Percentiles rank a stretch among this genome's conserved stretches.
Conservation (phyloP, 2,113 vertebrate species). For the Cervus canadensis region DNA sequence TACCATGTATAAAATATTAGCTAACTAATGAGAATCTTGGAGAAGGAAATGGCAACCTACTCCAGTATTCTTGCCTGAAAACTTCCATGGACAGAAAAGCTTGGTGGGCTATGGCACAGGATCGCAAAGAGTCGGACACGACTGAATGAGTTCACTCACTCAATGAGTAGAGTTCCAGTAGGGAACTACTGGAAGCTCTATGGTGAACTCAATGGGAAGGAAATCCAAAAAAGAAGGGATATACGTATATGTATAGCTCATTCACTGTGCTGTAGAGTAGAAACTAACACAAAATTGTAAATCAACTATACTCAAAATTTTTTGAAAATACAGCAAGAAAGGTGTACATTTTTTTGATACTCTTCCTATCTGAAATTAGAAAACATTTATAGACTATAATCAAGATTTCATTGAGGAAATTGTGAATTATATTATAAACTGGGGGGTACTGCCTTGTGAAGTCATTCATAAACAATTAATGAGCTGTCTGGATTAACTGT, state of each 20-base stretch:
- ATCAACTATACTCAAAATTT: not conserved
- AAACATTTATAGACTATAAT: not conserved
- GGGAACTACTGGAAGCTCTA: not conserved
- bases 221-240: not conserved
- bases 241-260: not conserved
- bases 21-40: not conserved
- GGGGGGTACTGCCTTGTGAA: not conserved
- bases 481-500: not conserved
- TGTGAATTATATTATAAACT: not conserved
- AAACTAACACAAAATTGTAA: not conserved
- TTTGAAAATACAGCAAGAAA: not conserved
- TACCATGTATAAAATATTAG: not conserved
- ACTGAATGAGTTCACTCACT: not conserved
- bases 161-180: not conserved
- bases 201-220: not conserved
- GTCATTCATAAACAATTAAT: not conserved
- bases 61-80: not conserved
- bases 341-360: not conserved
- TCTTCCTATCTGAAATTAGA: not conserved
- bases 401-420: not conserved
- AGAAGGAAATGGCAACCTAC: not conserved
- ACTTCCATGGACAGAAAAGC: not conserved
- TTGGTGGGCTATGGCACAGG: not conserved
- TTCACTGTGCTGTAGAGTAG: not conserved
- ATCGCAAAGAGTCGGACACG: rapidly evolving